A percentile compares a stretch with the other conserved stretches of the same genome.
Conservation (phyloP, 2,797 vertebrate genomes). For the Discoglossus pictus region DNA sequence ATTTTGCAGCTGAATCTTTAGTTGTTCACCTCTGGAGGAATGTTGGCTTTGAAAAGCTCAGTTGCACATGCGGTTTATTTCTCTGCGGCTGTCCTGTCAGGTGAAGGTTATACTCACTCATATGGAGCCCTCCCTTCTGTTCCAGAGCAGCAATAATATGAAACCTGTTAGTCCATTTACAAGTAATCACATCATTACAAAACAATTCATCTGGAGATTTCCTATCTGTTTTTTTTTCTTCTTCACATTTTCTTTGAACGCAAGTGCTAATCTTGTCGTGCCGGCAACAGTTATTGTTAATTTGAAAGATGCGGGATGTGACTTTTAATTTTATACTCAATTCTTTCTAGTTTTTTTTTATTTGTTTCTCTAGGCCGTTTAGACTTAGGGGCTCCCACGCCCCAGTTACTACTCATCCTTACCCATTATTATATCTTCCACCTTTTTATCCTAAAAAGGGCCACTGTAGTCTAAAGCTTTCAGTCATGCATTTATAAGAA, state of each 20-base stretch:
- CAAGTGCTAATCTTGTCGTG: neutral
- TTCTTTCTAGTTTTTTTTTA: no score
- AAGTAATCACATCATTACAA: neutral
- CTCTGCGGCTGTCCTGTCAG: neutral
- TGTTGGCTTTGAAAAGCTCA: slow-evolving; percentile 11
- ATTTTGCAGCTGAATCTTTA: slow-evolving; percentile 52
- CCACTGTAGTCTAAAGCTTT: no score
- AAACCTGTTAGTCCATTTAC: slow-evolving; percentile 11
- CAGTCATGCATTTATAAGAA: no score
- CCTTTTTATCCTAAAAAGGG: no score
- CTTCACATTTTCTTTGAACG: neutral
- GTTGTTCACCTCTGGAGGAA: slow-evolving; percentile 51
- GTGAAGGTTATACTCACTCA: neutral
- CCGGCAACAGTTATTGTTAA: neutral
- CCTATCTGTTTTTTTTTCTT: neutral
- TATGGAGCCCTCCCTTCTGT: neutral
- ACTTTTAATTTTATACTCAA: no score
- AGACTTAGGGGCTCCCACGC: no score
- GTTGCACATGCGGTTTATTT: neutral
- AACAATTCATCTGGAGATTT: neutral
- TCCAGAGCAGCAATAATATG: neutral
- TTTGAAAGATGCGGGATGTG: no score
- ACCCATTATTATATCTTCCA: no score
- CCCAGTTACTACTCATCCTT: no score
- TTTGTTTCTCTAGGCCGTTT: no score